Conservation (phyloP, 2,113 vertebrate species). For the Lichenostomus cassidix region DNA sequence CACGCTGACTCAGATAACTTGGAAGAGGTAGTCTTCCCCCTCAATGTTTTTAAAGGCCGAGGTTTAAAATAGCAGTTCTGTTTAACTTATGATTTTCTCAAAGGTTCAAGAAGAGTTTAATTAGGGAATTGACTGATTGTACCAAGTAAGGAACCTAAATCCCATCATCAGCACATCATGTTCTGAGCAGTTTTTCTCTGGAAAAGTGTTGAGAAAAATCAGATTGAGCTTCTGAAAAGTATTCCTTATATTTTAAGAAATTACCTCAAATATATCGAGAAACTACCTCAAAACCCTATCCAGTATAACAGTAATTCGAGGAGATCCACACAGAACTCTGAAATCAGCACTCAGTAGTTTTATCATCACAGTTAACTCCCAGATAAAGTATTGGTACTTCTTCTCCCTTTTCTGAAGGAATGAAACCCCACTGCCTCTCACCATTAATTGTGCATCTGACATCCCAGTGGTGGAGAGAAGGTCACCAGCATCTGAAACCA, state of each 20-base stretch:
- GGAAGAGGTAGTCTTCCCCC: constrained; percentile 14
- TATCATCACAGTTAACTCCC: not conserved
- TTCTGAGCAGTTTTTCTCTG: not conserved
- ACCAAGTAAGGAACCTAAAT: not conserved
- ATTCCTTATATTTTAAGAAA: not conserved
- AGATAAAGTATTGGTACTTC: not conserved
- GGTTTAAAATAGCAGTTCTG: constrained; percentile 29
- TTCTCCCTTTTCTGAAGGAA: not conserved
- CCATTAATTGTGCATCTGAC: not conserved
- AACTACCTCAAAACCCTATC: not conserved
- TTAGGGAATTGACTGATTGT: not conserved
- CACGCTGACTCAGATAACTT: constrained; percentile 18
- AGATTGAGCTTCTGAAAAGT: not conserved
- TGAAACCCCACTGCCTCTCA: not conserved
- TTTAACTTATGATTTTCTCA: not conserved
- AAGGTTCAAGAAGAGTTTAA: not conserved
- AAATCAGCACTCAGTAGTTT: not conserved
- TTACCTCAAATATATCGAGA: not conserved
- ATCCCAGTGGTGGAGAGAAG: not conserved
- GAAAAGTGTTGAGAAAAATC: not conserved
- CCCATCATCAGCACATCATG: not conserved
- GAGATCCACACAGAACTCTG: not conserved
- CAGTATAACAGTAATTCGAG: not conserved
- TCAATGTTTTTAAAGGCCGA: not conserved
- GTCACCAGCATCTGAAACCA: not conserved